Evolutionary conservation across 1,140 invertebrate species (phyloP).

Genomic region (Anoplophora glabripennis): DNA sequence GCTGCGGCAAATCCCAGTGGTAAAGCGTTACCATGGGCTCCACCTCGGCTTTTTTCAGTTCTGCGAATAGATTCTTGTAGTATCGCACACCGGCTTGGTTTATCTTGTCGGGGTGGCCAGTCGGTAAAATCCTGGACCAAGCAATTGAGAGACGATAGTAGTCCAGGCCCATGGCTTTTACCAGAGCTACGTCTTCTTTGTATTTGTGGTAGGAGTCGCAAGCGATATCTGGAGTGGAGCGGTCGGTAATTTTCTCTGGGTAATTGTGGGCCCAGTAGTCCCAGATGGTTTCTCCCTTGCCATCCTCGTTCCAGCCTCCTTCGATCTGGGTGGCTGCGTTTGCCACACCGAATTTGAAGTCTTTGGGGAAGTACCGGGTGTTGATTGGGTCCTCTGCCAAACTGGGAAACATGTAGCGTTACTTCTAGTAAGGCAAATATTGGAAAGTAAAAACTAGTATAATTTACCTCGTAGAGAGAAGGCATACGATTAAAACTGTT

Average conservation of each 20-base stretch:
- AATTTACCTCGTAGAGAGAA: no score
- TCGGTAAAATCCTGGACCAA: slow-evolving; percentile 51
- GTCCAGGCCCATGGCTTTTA: slow-evolving; percentile 50
- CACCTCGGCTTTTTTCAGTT: slow-evolving; percentile 56
- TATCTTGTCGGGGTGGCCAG: slow-evolving; percentile 46
- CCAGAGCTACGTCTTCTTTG: slow-evolving; percentile 53
- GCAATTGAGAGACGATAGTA: slow-evolving; percentile 59
- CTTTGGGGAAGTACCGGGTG: background rate
- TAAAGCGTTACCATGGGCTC: slow-evolving; percentile 64
- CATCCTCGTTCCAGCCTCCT: slow-evolving; percentile 48
- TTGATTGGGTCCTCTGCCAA: no score
- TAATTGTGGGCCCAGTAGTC: slow-evolving; percentile 56
- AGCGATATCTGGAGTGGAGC: slow-evolving; percentile 55
- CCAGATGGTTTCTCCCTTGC: slow-evolving; percentile 55
- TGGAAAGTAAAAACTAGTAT: no score
- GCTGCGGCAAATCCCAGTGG: slow-evolving; percentile 68
- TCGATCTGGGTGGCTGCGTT: slow-evolving; percentile 48
- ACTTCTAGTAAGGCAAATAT: no score
- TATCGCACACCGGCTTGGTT: slow-evolving; percentile 61
- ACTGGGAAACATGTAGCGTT: no score
- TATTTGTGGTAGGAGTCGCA: slow-evolving; percentile 59
- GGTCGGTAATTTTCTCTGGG: slow-evolving; percentile 53
- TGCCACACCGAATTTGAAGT: slow-evolving; percentile 32
- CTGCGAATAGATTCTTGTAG: slow-evolving; percentile 61
- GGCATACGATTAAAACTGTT: no score